Evolutionary conservation across 2,797 vertebrate genomes (phyloP).

Genomic region (Clangula hyemalis): DNA sequence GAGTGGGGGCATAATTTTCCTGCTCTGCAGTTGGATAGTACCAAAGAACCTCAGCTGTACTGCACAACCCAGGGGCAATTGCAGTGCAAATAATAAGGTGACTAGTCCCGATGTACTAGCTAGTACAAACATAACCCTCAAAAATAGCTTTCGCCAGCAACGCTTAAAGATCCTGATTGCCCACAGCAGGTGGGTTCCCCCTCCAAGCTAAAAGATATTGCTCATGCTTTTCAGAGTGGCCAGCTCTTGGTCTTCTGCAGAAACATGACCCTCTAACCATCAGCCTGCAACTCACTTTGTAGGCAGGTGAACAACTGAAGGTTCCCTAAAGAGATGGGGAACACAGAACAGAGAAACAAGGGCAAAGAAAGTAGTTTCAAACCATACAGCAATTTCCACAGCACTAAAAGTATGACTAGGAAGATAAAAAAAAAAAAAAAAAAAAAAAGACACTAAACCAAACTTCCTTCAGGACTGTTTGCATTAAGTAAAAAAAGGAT

Average conservation of each 20-base stretch:
- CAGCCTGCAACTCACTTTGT: background rate
- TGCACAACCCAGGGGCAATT: background rate
- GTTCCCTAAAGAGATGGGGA: background rate
- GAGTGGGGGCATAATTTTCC: background rate
- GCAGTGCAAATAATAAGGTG: accelerated
- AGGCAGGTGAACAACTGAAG: background rate
- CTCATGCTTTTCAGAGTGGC: background rate
- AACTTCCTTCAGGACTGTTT: background rate
- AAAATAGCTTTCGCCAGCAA: background rate
- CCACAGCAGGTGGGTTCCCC: background rate
- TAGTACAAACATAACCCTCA: background rate
- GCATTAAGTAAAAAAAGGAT: background rate
- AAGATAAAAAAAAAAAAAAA: background rate
- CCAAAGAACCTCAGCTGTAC: background rate
- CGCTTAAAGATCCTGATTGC: background rate
- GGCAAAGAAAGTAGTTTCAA: background rate
- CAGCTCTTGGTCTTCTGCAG: background rate
- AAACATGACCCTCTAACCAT: background rate
- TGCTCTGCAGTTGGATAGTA: background rate
- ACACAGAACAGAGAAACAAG: background rate
- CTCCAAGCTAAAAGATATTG: background rate
- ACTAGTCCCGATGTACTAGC: accelerated
- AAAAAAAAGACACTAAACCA: background rate
- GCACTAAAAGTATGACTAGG: background rate
- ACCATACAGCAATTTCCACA: background rate